These are phyloP conservation scores for Luehdorfia chinensis DNA, from an alignment of 1,140 invertebrate species.

Conservation along the genomic window DNA sequence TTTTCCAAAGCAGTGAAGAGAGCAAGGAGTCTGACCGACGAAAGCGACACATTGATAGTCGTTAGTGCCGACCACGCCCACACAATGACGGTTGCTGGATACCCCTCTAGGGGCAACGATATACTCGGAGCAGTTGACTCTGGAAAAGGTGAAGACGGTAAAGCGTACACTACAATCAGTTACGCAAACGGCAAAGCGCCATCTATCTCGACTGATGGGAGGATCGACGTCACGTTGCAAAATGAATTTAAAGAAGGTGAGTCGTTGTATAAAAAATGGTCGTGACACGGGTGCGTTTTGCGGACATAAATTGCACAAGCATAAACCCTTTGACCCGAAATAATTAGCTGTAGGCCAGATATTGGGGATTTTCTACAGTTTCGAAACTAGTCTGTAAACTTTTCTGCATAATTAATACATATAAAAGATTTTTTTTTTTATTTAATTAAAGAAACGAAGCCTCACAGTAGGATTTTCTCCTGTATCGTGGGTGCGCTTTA, in stretches of 20 bases:
- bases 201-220: constrained; percentile 41
- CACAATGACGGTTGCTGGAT: constrained; percentile 83
- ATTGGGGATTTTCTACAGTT: neutral
- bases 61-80: constrained; percentile 86
- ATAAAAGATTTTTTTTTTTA: neutral
- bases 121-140: constrained; percentile 79
- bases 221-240: constrained; percentile 53
- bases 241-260: constrained; percentile 49
- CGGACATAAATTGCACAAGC: too few species aligned
- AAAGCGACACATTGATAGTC: constrained; percentile 81
- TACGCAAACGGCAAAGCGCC: constrained; percentile 83
- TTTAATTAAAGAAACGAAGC: too few species aligned
- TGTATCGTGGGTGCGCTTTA: too few species aligned
- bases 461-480: too few species aligned
- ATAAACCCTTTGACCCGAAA: neutral
- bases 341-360: neutral
- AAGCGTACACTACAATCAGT: constrained; percentile 85
- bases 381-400: too few species aligned
- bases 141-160: constrained; percentile 75
- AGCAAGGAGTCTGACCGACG: constrained; percentile 78
- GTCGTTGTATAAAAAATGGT: constrained; percentile 5
- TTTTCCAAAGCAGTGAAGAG: constrained; percentile 82
- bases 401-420: neutral
- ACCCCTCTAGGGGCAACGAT: constrained; percentile 83
- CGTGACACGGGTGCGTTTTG: too few species aligned